These are phyloP conservation scores for Vanacampus margaritifer DNA, from an alignment of 2,113 vertebrate species.

Conservation along the genomic window DNA sequence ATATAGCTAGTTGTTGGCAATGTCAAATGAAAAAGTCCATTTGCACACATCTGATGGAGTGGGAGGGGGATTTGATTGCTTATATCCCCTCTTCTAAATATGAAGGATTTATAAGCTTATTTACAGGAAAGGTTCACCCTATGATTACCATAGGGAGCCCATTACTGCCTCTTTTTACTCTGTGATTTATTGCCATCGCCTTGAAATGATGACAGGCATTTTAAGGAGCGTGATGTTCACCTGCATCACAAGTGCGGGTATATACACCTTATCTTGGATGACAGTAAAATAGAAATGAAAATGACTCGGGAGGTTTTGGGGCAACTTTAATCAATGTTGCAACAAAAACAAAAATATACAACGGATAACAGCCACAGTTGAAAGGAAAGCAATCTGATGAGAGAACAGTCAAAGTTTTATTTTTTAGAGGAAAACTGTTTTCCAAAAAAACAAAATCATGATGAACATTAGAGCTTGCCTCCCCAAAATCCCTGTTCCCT, in stretches of 20 bases:
- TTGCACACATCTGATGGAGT: slow-evolving; percentile 32
- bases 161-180: slow-evolving; percentile 41
- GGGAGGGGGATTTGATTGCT: slow-evolving; percentile 33
- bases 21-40: slow-evolving; percentile 36
- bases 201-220: slow-evolving; percentile 41
- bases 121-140: slow-evolving; percentile 48
- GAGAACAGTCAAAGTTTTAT: background rate
- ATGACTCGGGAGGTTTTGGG: background rate
- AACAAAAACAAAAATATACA: background rate
- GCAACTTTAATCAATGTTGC: slow-evolving; percentile 1
- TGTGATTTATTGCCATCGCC: slow-evolving; percentile 39
- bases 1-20: slow-evolving; percentile 21
- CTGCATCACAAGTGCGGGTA: slow-evolving; percentile 22
- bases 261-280: slow-evolving; percentile 33
- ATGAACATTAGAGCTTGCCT: too few relatives aligned
- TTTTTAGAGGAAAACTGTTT: too few relatives aligned
- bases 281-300: slow-evolving; percentile 28
- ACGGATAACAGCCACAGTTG: background rate
- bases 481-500: too few relatives aligned
- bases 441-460: too few relatives aligned
- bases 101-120: slow-evolving; percentile 42
- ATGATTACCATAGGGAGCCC: slow-evolving; percentile 55
- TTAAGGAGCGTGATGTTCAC: slow-evolving; percentile 42
- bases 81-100: slow-evolving; percentile 28
- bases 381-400: background rate